These are phyloP conservation scores for Actenoides lindsayi DNA, from an alignment of 2,113 vertebrate genomes.

Conservation along the genomic window DNA sequence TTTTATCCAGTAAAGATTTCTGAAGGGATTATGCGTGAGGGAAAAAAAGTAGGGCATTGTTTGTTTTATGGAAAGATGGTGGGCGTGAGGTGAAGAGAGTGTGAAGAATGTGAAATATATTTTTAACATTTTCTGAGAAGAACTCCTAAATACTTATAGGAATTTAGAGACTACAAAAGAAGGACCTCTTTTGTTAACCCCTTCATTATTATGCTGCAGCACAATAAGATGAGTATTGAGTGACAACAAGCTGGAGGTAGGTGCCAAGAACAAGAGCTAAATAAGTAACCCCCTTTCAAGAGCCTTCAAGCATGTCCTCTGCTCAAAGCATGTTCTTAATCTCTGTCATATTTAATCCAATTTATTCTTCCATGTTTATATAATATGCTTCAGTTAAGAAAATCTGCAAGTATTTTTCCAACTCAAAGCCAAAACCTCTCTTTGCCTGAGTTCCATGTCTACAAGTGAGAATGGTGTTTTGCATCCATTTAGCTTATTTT, in stretches of 20 bases:
- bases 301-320: not conserved
- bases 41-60: not conserved
- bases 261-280: not conserved
- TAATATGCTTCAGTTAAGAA: not conserved
- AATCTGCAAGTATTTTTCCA: not conserved
- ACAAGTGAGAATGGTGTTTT: not conserved
- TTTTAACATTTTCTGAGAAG: not conserved
- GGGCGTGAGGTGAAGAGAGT: not conserved
- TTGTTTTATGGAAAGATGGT: not conserved
- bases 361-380: not conserved
- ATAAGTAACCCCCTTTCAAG: not conserved
- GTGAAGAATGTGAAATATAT: not conserved
- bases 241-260: not conserved
- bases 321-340: not conserved
- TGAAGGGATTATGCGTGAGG: not conserved
- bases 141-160: not conserved
- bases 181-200: not conserved
- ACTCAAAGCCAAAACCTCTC: not conserved
- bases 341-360: not conserved
- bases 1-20: not conserved
- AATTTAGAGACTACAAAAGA: not conserved
- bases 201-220: not conserved
- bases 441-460: not conserved
- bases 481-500: not conserved
- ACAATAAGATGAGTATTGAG: not conserved